Percentiles rank a stretch among this genome's conserved stretches.
These are phyloP conservation scores for Protobothrops flavoviridis DNA, from an alignment of 2,113 vertebrate genomes.

Conservation along the genomic window DNA sequence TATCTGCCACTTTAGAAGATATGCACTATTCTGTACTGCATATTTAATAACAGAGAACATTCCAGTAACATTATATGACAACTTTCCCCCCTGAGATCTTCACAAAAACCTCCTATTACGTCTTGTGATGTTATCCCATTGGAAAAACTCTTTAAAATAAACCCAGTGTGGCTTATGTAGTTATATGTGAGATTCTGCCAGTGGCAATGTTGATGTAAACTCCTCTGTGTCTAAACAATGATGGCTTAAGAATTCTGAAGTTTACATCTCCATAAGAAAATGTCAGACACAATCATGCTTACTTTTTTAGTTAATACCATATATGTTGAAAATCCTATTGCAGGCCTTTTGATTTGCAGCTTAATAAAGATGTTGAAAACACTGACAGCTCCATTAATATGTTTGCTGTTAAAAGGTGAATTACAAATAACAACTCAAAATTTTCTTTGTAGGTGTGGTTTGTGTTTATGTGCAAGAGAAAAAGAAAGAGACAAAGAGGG, in stretches of 20 bases:
- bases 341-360: neutral
- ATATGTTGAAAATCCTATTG: neutral
- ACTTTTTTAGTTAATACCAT: neutral
- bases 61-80: neutral
- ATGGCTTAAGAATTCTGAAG: neutral
- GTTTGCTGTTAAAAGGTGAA: neutral
- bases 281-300: neutral
- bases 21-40: neutral
- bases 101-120: neutral
- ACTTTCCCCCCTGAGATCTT: neutral
- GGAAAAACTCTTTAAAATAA: neutral
- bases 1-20: neutral
- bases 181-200: slow-evolving; percentile 10
- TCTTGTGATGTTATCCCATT: slow-evolving; percentile 1
- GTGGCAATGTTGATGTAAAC: slow-evolving; percentile 20
- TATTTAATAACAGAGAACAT: rapidly evolving
- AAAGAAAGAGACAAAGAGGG: neutral
- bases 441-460: no score
- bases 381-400: neutral
- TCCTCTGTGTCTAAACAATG: neutral
- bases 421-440: neutral
- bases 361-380: neutral
- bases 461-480: neutral
- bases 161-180: slow-evolving; percentile 10
- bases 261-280: neutral